These are phyloP conservation scores for Acrobasis repandana DNA, from an alignment of 2,888 invertebrate genomes.

Conservation along the genomic window DNA sequence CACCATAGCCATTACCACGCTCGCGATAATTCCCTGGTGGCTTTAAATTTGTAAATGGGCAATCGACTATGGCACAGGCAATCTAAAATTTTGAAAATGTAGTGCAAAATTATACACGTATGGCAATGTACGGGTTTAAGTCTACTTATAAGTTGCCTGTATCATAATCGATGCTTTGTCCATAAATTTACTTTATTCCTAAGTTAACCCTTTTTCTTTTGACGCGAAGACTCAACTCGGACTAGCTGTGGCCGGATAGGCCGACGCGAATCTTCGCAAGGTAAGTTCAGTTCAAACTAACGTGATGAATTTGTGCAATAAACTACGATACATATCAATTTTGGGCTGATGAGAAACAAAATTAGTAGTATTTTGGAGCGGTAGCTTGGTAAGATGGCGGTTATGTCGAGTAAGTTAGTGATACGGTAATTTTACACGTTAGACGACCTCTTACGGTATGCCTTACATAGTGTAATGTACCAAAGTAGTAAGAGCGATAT, in stretches of 20 bases:
- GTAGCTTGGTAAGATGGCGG: slow-evolving; percentile 67
- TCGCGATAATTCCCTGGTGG: slow-evolving; percentile 58
- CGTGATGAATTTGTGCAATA: slow-evolving; percentile 76
- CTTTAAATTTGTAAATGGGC: slow-evolving; percentile 47
- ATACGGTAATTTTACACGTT: slow-evolving; percentile 72
- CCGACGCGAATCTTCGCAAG: slow-evolving; percentile 55
- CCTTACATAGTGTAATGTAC: slow-evolving; percentile 71
- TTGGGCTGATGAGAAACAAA: slow-evolving; percentile 70
- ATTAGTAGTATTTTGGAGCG: slow-evolving; percentile 65
- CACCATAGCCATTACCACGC: slow-evolving; percentile 49
- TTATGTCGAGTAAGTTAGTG: slow-evolving; percentile 59
- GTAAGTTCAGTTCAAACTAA: slow-evolving; percentile 54
- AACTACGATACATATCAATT: slow-evolving; percentile 81
- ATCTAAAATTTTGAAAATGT: background rate
- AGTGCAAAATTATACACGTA: background rate
- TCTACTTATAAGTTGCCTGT: background rate
- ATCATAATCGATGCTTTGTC: slow-evolving; percentile 29
- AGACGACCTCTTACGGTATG: slow-evolving; percentile 67
- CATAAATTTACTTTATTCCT: slow-evolving; percentile 36
- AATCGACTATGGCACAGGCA: background rate
- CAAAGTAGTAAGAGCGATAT: slow-evolving; percentile 47
- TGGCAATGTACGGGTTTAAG: background rate
- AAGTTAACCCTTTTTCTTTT: slow-evolving; percentile 49
- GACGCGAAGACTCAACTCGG: slow-evolving; percentile 55
- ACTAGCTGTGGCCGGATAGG: slow-evolving; percentile 79